Evolutionary conservation across 1,140 invertebrate species (phyloP), one percentile per base, ranked within the genome.

Genomic region (Aphelinus atriplicis): DNA sequence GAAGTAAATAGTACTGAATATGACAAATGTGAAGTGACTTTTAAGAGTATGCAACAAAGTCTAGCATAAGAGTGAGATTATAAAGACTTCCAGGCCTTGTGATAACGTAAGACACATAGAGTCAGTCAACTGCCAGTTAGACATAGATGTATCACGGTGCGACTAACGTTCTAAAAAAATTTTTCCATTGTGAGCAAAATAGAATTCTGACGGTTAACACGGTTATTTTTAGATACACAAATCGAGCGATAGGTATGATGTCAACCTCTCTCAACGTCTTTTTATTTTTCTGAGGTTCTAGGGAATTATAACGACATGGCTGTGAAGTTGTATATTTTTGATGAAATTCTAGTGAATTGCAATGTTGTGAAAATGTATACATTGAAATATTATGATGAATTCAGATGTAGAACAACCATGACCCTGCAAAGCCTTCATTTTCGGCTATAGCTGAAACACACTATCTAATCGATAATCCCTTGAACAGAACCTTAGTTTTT

Each of bases 391-490:
- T 78, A 80, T 81, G 80, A 77, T 62, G 80, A 78, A 81, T 78
- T 75, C 58, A 73, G n/a, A 45, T 26, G 42, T 3, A 82, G 85
- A 81, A 86, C 73, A 79, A 80, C 83, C 83, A 83, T 80, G 84
- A 82, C 85, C 86, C 87, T 85, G 83, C 85, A 87, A 86, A 86
- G 84, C 85, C 85, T 86, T 85, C 84, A 81, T 80, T 83, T 77
- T 55, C 56, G 26, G 50, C 83, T 83, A 80, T 84, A 82, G 85
- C 85, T 87, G 85, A 86, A 87, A 87, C 86, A 87, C 81, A 86
- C 81, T 83, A 80, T 82, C 79, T 84, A 71, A 84, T 87, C 79
- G 84, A 85, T 85, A 75, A 77, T 81, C 78, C 26, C 26, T 26
- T 26, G 26, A 26, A 26, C 26, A 26, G 26, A 26, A 26, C 26